Evolutionary conservation across 2,888 invertebrate species (phyloP).

Genomic region (Dysmachus trigonus): DNA sequence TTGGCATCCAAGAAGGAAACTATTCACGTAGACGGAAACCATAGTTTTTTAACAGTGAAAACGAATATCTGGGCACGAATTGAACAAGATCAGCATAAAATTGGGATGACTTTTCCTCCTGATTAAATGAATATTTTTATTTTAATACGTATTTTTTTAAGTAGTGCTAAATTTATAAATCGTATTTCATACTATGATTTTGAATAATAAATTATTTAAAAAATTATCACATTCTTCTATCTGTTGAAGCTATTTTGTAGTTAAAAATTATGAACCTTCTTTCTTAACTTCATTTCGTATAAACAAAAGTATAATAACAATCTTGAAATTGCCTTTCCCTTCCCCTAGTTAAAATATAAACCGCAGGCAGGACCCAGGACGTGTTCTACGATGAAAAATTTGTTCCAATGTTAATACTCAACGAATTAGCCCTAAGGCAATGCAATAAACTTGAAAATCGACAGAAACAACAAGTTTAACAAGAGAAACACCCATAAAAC

Average conservation of each 20-base stretch:
- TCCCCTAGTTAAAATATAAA: neutral
- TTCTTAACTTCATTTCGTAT: neutral
- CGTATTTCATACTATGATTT: neutral
- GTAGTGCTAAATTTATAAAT: neutral
- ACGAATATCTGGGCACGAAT: conserved; percentile 42
- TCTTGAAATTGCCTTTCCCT: neutral
- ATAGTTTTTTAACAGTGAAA: conserved; percentile 41
- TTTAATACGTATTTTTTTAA: neutral
- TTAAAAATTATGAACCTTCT: neutral
- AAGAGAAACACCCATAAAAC: neutral
- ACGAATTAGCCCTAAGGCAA: neutral
- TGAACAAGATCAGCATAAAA: conserved; percentile 34
- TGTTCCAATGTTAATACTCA: neutral
- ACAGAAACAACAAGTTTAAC: neutral
- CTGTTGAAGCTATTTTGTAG: neutral
- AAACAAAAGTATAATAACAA: neutral
- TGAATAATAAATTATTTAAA: neutral
- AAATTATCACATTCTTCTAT: neutral
- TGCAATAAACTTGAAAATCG: neutral
- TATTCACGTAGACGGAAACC: conserved; percentile 50
- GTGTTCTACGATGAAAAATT: neutral
- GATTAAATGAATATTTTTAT: neutral
- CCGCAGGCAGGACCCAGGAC: neutral
- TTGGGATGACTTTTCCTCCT: neutral
- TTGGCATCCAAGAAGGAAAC: conserved; percentile 8